Percentiles rank a stretch among this genome's conserved stretches.
Evolutionary conservation across 2,113 vertebrate genomes (phyloP).

Genomic region (Hydrochoerus hydrochaeris): DNA sequence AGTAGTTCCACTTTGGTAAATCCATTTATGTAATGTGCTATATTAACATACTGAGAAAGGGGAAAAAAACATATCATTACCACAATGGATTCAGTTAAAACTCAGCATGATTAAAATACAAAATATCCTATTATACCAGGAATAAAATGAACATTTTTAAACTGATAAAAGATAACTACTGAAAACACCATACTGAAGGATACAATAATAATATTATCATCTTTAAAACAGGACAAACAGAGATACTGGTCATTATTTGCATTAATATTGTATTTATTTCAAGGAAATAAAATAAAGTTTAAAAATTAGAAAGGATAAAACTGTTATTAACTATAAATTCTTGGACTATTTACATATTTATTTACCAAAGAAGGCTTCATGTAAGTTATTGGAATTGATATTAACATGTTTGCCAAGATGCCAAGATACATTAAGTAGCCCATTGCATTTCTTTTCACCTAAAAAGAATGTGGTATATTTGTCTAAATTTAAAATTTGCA

Average conservation of each 20-base stretch:
- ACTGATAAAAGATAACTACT: background rate
- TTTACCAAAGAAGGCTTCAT: background rate
- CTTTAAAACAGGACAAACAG: constrained; percentile 50
- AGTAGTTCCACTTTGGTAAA: constrained; percentile 50
- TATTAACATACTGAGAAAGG: constrained; percentile 42
- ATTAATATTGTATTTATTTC: constrained; percentile 13
- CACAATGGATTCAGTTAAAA: constrained; percentile 26
- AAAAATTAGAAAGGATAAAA: constrained; percentile 35
- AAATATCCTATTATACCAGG: background rate
- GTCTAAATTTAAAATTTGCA: background rate
- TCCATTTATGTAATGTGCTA: constrained; percentile 41
- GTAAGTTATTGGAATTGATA: constrained; percentile 52
- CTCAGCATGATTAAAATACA: constrained; percentile 48
- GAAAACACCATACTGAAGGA: background rate
- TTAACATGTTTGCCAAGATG: background rate
- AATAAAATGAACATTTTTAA: constrained; percentile 41
- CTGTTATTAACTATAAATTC: background rate
- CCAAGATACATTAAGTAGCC: background rate
- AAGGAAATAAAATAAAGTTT: constrained; percentile 57
- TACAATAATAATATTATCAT: constrained; percentile 57
- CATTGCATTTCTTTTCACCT: background rate
- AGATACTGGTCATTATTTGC: background rate
- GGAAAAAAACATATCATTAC: background rate
- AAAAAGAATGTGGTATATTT: background rate
- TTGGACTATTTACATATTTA: constrained; percentile 38